A percentile compares a stretch with the other conserved stretches of the same genome.
These are phyloP conservation scores for Drosophila busckii DNA, from an alignment of 1,140 invertebrate genomes.

Conservation along the genomic window DNA sequence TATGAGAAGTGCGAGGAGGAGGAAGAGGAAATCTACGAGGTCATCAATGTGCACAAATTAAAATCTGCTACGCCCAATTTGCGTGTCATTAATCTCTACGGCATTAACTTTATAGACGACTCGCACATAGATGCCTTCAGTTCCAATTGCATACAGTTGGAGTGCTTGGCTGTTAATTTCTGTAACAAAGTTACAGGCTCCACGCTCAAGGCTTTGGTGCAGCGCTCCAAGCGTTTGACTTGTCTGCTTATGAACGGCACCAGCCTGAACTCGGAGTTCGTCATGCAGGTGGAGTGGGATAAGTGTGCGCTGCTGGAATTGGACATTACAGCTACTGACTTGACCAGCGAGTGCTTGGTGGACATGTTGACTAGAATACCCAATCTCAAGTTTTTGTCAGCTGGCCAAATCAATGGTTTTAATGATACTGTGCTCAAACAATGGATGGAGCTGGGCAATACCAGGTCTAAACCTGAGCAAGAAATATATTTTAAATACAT, in stretches of 20 bases:
- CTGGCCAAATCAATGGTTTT: slow-evolving; percentile 98
- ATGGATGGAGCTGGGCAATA: slow-evolving; percentile 93
- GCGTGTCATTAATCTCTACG: slow-evolving; percentile 96
- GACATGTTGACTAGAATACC: slow-evolving; percentile 94
- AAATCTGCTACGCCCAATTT: slow-evolving; percentile 98
- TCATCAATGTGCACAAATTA: slow-evolving; percentile 99
- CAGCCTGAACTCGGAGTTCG: slow-evolving; percentile 92
- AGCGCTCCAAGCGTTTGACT: slow-evolving; percentile 93
- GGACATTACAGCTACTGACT: slow-evolving; percentile 97
- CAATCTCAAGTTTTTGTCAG: slow-evolving; percentile 92
- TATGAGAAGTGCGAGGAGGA: slow-evolving; percentile 99
- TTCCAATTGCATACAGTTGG: slow-evolving; percentile 96
- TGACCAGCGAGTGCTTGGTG: slow-evolving; percentile 95
- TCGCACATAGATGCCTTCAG: slow-evolving; percentile 99
- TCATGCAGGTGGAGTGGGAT: slow-evolving; percentile 98
- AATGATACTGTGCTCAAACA: slow-evolving; percentile 95
- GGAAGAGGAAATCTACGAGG: slow-evolving; percentile 99
- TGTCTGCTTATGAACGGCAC: slow-evolving; percentile 98
- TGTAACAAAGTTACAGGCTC: slow-evolving; percentile 98
- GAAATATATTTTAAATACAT: not conserved
- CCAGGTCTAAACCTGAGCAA: slow-evolving; percentile 71
- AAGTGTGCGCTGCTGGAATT: slow-evolving; percentile 93
- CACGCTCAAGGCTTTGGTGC: slow-evolving; percentile 96
- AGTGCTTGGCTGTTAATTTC: slow-evolving; percentile 97
- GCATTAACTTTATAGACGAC: slow-evolving; percentile 99